These are phyloP conservation scores for Spondyliosoma cantharus DNA, from an alignment of 2,797 vertebrate species.

Conservation along the genomic window DNA sequence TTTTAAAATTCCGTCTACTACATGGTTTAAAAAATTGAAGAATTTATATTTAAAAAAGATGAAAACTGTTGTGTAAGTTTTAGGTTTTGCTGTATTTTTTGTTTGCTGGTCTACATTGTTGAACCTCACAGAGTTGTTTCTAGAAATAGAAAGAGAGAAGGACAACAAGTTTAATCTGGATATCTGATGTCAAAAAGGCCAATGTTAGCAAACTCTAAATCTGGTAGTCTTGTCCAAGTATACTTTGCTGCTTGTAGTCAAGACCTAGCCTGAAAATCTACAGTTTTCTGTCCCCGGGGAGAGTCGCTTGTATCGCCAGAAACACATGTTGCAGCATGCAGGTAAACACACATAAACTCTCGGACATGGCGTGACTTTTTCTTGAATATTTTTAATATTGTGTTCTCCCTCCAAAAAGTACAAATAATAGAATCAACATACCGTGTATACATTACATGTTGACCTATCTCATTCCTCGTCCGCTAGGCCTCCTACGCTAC, in stretches of 20 bases:
- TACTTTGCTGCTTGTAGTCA: not conserved
- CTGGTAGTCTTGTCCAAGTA: not conserved
- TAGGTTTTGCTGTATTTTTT: not conserved
- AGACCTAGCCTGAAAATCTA: not conserved
- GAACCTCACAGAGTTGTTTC: not conserved
- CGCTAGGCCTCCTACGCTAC: conserved; percentile 76
- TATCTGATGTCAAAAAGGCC: not conserved
- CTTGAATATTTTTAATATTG: conserved; percentile 75
- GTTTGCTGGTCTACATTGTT: not conserved
- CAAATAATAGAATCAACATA: conserved; percentile 80
- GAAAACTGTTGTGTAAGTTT: not conserved
- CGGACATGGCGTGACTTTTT: conserved; percentile 25
- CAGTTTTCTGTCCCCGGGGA: too few species aligned
- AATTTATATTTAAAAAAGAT: not conserved
- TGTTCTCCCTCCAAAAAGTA: conserved; percentile 72
- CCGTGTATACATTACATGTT: conserved; percentile 72
- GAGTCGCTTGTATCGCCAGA: not conserved
- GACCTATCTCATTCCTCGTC: conserved; percentile 71
- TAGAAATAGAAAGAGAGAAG: not conserved
- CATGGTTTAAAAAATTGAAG: not conserved
- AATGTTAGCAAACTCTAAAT: not conserved
- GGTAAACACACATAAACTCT: not conserved
- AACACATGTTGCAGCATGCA: not conserved
- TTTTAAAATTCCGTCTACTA: not conserved
- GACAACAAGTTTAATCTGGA: not conserved